These are phyloP conservation scores for Ibidorhyncha struthersii DNA, from an alignment of 2,113 vertebrate genomes.

Conservation along the genomic window DNA sequence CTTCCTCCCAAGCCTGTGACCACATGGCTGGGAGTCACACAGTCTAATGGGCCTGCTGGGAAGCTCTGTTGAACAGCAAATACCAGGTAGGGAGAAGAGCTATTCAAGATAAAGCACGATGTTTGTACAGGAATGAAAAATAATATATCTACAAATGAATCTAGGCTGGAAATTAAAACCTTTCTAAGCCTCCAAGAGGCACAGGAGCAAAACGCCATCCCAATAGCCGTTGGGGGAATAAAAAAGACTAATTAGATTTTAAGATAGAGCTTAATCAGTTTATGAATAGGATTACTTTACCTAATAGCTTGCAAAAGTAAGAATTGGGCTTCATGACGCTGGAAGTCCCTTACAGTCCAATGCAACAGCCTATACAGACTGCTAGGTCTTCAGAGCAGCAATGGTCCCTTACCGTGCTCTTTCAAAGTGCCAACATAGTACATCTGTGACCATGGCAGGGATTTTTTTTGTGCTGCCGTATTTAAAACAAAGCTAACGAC, in stretches of 20 bases:
- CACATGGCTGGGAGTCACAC: accelerated
- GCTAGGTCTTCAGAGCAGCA: not conserved
- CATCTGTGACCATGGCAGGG: not conserved
- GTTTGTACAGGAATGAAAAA: not conserved
- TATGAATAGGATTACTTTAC: not conserved
- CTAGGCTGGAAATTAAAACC: not conserved
- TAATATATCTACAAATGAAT: not conserved
- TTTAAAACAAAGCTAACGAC: not conserved
- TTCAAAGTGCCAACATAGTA: not conserved
- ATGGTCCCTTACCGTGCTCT: not conserved
- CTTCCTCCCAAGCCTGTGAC: not conserved
- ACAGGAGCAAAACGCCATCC: not conserved
- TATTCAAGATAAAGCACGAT: not conserved
- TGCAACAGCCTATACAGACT: not conserved
- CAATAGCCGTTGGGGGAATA: not conserved
- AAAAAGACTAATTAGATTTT: not conserved
- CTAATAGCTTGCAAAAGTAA: not conserved
- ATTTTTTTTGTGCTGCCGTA: not conserved
- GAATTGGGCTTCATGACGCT: not conserved
- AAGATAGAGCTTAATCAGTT: not conserved
- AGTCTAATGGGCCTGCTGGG: not conserved
- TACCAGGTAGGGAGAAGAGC: not conserved
- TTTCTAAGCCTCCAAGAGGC: not conserved
- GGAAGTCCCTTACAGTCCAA: not conserved
- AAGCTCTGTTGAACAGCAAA: not conserved